Evolutionary conservation across 2,888 invertebrate species (phyloP), one percentile per base, ranked within the genome.

Genomic region (Lasius platythorax): DNA sequence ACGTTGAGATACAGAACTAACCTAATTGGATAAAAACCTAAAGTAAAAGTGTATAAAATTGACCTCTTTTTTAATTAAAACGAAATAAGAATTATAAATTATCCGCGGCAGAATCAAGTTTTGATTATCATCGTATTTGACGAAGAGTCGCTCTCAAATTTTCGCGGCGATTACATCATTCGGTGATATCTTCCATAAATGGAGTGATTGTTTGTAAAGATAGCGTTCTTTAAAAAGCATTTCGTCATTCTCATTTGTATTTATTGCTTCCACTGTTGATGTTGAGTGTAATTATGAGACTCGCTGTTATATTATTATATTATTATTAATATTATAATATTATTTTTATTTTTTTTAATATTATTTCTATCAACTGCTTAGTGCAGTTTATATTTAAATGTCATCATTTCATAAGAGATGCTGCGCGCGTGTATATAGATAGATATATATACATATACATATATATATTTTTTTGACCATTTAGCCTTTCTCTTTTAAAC

Each of bases 251-350:
- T 88, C 89, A 86, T 87, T 90, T 82, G 86, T 91, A 91, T 91
- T 91, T 91, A 91, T 91, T 91, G 87, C 88, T 91, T 91, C 87
- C 90, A 90, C 75, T 85, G 88, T 91, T 89, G 46, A 87, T 87
- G 87, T 91, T 91, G 75, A 84, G 82, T 91, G 82, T 88, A 89
- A 89, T 85, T 89, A 85, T 82, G 86, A 90, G 79, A 87, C 67
- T 84, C 56, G 85, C 84, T 81, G 83, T 83, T 88, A 87, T 87
- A 82, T 84, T 82, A 46, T 86, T 85, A 87, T 91, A 78, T 87
- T 90, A 91, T 90, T 91, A 88, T 85, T 85, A 85, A 83, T 81
- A 70, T 50, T 33, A 23, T 23, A 56, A 64, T 67, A 67, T 67
- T 28, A 28, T 43, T 82, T 73, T 73, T 73, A 75, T 70, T 50